Evolutionary conservation across 2,113 vertebrate genomes (phyloP), one percentile per base, ranked within the genome.

Genomic region (Poeciliopsis occidentalis): DNA sequence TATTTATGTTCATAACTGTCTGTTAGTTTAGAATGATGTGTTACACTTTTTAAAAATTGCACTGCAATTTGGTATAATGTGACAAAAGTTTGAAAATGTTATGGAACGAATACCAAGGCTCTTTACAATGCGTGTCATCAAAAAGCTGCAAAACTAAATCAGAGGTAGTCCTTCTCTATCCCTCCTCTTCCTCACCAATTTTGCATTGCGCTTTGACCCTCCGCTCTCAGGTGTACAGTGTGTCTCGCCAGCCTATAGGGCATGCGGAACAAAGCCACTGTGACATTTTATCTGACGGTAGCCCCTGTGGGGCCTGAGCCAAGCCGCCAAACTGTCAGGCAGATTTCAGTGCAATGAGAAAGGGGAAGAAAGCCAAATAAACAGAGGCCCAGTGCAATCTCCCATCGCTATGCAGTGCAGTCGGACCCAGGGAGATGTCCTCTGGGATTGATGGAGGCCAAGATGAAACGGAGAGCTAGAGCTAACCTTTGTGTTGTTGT

Each of bases 251-350:
- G 79, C 88, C 87, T 85, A 89, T 91, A 91, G 91, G 90, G 88
- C 75, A 67, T 37, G 7, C 79, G 83, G 87, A 92, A 92, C 92
- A 91, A 94, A 93, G 87, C 86, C 81, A 67, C 26, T 39, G 88
- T 94, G 93, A 93, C 93, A 94, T 94, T 93, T 92, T 82, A 93
- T 94, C 90, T 93, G 89, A 92, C 69, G 81, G 87, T 78, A 68
- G 87, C 83, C 92, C 92, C 93, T 87, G 84, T 86, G 91, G 92
- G 91, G 92, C 75, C 71, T 37, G 72, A 84, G 84, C 89, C 72
- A 73, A 77, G 84, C 87, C 82, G 89, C 88, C 71, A 69, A 93
- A 91, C 88, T 93, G 94, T 94, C 93, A 91, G 86, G 88, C 86
- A 92, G 91, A 94, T 94, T 92, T 94, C 87, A 87, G 69, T 60